Base-by-base conservation (phyloP, 2,888 invertebrate genomes). In the Carpatolechia fugitivella region DNA sequence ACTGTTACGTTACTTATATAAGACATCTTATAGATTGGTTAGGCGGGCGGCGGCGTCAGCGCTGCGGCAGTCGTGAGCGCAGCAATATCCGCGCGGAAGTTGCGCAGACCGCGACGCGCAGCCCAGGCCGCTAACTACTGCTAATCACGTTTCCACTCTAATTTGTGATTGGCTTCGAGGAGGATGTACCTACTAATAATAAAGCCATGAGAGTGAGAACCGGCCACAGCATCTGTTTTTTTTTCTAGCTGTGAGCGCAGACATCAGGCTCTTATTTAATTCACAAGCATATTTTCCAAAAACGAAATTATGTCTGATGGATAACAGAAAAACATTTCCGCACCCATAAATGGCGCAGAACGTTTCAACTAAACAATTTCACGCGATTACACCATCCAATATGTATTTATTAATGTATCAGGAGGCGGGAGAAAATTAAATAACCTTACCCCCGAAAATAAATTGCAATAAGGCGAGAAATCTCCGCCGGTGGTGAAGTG, bases 391-490 rank as follows among this genome's bases (percentile, higher is more conserved):
- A 53, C 56, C 70, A 69, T 69, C 74, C 76, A 72, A 79, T 78
- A 80, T 80, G 75, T 82, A 78, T 83, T 72, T 82, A 81, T 82
- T 81, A 84, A 82, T 78, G 73, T 74, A 72, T 79, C 74, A 74
- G 71, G 67, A 68, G 70, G 70, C 65, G 66, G 66, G 72, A 63
- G 72, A 69, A 85, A 89, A 89, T 87, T 80, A 73, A 82, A 89
- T 89, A 82, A 86, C 64, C 67, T 70, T 77, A 80, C 83, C 85
- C 80, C 72, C 76, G 71, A 72, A 82, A 84, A 81, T 84, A 86
- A 85, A 88, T 89, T 88, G 86, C 83, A 77, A 78, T 80, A 82
- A 82, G 80, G 79, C 77, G 78, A 78, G 44, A 75, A 81, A 74
- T 77, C 78, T 73, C 68, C 71, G 70, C 62, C 73, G 69, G 53